Evolutionary conservation across 2,888 invertebrate species (phyloP), one percentile per base, ranked within the genome.

Genomic region (Orchesella flavescens): DNA sequence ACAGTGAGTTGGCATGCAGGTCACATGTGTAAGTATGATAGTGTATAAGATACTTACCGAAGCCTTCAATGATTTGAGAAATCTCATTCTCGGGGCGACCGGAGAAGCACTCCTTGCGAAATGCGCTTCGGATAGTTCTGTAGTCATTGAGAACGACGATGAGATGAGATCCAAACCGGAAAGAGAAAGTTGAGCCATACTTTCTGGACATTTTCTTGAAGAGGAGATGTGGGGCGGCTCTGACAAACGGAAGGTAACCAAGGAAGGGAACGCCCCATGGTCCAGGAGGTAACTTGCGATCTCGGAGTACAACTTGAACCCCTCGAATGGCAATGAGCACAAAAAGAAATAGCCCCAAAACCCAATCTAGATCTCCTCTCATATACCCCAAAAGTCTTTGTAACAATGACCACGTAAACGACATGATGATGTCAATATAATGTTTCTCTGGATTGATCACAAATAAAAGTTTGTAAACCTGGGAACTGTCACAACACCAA

Each of bases 101-200:
- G 87, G 95, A 95, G 91, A 97, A 96, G 89, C 95, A 96, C 89
- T 96, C 96, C 73, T 94, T 93, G 17, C 95, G 92, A 90, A 97
- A 96, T 43, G 95, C 94, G 90, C 96, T 95, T 85, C 96, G 92
- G 89, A 97, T 96, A 89, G 94, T 92, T 89, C 94, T 93, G 91
- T 96, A 94, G 91, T 97, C 96, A 91, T 95, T 95, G 89, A 97
- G 92, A 79, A 97, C 95, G 74, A 97, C 94, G 12, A 95, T 94
- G 84, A 96, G 92, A 89, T 96, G 95, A 88, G 93, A 94, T 79
- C 97, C 97, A 71, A 97, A 92, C 59, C 94, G 92, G 10, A 95
- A 93, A 79, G 95, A 95, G 91, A 96, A 96, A 85, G 97, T 92
- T 10, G 94, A 92, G 10, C 97, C 97, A 90, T 96, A 96, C 89